Evolutionary conservation across 2,888 invertebrate genomes (phyloP).

Genomic region (Dendrolimus houi): DNA sequence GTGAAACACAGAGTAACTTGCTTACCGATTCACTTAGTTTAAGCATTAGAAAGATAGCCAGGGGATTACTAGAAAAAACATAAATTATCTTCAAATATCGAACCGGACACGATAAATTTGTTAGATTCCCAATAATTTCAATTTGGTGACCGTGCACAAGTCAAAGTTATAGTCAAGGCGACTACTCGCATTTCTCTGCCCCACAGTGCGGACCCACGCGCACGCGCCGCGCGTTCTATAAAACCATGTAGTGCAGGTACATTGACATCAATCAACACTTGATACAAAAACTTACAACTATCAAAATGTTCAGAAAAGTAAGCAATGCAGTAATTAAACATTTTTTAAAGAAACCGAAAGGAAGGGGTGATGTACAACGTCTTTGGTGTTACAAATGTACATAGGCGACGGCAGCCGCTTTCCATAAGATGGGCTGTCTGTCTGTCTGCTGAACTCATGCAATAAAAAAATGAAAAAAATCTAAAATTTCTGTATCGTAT

Average conservation of each 20-base stretch:
- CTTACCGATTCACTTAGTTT: too few species aligned
- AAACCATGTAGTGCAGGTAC: slow-evolving; percentile 21
- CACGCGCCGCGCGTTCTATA: slow-evolving; percentile 18
- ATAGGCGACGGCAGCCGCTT: too few species aligned
- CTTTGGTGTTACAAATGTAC: too few species aligned
- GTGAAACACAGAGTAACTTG: too few species aligned
- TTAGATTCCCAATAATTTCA: slow-evolving; percentile 3
- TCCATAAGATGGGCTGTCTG: too few species aligned
- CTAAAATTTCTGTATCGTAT: too few species aligned
- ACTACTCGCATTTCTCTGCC: slow-evolving; percentile 19
- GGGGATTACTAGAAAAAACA: too few species aligned
- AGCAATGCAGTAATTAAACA: slow-evolving; percentile 16
- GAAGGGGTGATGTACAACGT: too few species aligned
- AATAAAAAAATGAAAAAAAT: too few species aligned
- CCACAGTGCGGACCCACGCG: slow-evolving; percentile 16
- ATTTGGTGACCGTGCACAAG: slow-evolving; percentile 16
- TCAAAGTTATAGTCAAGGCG: slow-evolving; percentile 29
- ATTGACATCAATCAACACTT: slow-evolving; percentile 36
- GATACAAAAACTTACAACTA: slow-evolving; percentile 11
- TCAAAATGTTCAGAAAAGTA: slow-evolving; percentile 53
- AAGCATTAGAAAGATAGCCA: too few species aligned
- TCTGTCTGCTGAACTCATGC: too few species aligned
- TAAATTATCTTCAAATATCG: background rate
- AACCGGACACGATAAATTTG: slow-evolving; percentile 22
- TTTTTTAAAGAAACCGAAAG: too few species aligned